Conservation (phyloP, 2,888 invertebrate species). For the Stenolophus ochropezus region DNA sequence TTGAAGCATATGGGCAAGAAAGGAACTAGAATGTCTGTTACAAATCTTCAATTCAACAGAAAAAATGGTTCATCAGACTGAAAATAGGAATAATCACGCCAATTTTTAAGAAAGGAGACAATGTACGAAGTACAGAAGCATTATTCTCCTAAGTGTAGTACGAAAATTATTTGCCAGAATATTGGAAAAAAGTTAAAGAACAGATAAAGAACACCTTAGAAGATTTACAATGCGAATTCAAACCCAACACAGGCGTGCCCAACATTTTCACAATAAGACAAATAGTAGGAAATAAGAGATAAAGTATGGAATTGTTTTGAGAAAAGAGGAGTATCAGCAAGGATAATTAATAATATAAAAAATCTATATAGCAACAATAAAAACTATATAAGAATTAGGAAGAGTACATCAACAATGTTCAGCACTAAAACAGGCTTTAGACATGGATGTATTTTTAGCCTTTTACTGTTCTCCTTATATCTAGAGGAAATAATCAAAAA, state of each 20-base stretch:
- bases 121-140: too few relatives aligned
- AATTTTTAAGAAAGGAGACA: too few relatives aligned
- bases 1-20: too few relatives aligned
- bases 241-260: neutral
- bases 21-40: too few relatives aligned
- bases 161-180: neutral
- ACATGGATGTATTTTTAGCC: neutral
- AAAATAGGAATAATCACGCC: too few relatives aligned
- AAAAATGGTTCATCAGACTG: too few relatives aligned
- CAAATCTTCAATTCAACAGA: too few relatives aligned
- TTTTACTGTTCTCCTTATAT: neutral
- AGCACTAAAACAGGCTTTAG: neutral
- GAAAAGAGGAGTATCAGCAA: neutral
- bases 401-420: neutral
- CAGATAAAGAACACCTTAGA: neutral
- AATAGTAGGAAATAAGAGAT: neutral
- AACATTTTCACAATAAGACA: neutral
- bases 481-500: neutral
- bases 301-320: neutral
- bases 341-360: neutral
- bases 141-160: too few relatives aligned
- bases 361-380: neutral
- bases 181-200: neutral
- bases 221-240: neutral
- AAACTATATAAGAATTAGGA: neutral